Evolutionary conservation across 1,140 invertebrate species (phyloP), one percentile per base, ranked within the genome.

Genomic region (Aleiodes sp.): DNA sequence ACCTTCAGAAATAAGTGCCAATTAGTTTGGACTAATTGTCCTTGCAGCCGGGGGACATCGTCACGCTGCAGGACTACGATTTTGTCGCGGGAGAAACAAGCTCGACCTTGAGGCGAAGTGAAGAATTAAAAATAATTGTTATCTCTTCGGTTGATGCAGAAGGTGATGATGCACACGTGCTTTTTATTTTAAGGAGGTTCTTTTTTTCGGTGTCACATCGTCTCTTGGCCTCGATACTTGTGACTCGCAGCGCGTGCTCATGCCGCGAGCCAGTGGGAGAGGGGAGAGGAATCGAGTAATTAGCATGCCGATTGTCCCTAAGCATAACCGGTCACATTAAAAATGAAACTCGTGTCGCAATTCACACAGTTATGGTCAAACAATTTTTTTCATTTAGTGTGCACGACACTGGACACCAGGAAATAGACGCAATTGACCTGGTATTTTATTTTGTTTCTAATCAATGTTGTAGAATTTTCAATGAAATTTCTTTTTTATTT

Each of bases 191-290:
- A 52, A 52, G 21, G 46, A 6, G 19, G 19, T 21, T 52, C 46
- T 52, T 52, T 52, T 24, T n/a, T n/a, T n/a, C n/a, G 46, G 46
- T 52, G 46, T 52, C 46, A 52, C 46, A 52, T 52, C 46, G 46
- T 52, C 46, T 52, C 1, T 59, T 63, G 67, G 67, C 67, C 67
- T 69, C 29, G 62, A 68, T 68, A 68, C 66, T 33, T 33, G 33
- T 10, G 24, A 26, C 19, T 26, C n/a, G 35, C 8, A n/a, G 24
- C 66, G 39, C 57, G 65, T 60, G 57, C 26, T 56, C 6, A 41
- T 33, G 14, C 33, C 29, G 19, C 29, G 12, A 31, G 21, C 16
- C 12, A 29, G 8, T 24, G 31, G 16, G 7, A 52, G 28, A 52
- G 21, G 33, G 60, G 21, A 16, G 19, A 33, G 24, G 35, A 43